phyloP scores from a whole-genome alignment of 1,140 invertebrate species.

The Solenopsis fugax region DNA sequence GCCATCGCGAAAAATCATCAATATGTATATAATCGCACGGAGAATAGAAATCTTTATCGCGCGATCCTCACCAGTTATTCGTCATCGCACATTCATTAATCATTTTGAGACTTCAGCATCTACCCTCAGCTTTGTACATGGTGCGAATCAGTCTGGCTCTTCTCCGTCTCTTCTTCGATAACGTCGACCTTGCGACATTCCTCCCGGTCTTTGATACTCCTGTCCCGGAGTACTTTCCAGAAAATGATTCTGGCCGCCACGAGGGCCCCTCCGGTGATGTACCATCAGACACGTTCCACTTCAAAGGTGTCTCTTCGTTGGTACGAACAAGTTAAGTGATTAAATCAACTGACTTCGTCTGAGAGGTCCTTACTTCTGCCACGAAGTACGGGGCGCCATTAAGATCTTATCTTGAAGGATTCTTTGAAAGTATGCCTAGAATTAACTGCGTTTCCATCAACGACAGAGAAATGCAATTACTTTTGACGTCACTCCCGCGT shows the following conservation, averaged over 20 bases:
- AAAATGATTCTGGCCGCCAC: conserved; percentile 60
- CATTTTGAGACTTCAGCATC: conserved; percentile 1
- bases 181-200: conserved; percentile 66
- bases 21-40: conserved; percentile 13
- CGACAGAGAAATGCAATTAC: conserved; percentile 63
- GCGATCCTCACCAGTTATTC: conserved; percentile 6
- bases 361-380: conserved; percentile 35
- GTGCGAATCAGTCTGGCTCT: conserved; percentile 29
- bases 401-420: conserved; percentile 58
- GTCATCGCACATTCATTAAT: conserved; percentile 39
- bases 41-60: conserved; percentile 16
- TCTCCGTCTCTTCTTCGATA: conserved; percentile 58
- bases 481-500: conserved; percentile 49
- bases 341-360: conserved; percentile 69
- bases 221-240: conserved; percentile 73
- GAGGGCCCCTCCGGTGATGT: conserved; percentile 56
- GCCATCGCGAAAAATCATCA: conserved; percentile 25
- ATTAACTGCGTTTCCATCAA: conserved; percentile 65
- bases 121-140: background rate
- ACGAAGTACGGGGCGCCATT: conserved; percentile 50
- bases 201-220: conserved; percentile 69
- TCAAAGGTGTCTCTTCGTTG: conserved; percentile 72
- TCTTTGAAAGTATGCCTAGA: conserved; percentile 64
- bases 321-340: conserved; percentile 69
- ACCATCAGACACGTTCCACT: conserved; percentile 71